Conservation (phyloP, 2,113 vertebrate genomes). For the Cynopterus brachyotis region DNA sequence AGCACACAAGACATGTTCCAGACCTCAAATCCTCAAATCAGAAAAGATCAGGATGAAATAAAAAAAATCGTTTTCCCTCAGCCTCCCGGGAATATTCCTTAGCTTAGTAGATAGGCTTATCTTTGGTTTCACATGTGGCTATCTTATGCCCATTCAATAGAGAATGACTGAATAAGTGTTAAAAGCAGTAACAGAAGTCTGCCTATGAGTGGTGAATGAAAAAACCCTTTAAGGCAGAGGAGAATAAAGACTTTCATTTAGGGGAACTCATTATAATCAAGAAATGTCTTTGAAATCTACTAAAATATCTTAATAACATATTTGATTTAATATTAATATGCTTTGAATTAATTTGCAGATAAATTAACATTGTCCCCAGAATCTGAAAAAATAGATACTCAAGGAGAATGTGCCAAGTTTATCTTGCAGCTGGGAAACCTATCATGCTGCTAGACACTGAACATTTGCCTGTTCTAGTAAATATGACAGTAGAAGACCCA, state of each 20-base stretch:
- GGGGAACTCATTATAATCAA: not conserved
- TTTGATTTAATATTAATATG: constrained; percentile 2
- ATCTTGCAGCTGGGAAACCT: not conserved
- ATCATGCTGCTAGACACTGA: not conserved
- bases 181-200: not conserved
- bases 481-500: not conserved
- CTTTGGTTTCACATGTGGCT: not conserved
- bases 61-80: not conserved
- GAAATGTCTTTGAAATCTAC: constrained; percentile 7
- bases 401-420: not conserved
- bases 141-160: not conserved
- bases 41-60: not conserved
- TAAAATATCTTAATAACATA: not conserved
- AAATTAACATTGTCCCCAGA: not conserved
- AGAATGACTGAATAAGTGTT: not conserved
- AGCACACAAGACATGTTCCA: not conserved
- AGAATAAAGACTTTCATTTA: not conserved
- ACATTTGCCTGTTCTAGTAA: not conserved
- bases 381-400: not conserved
- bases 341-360: not conserved
- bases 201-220: not conserved
- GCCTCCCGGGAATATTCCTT: not conserved
- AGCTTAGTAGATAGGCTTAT: not conserved
- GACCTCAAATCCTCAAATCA: not conserved
- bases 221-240: not conserved